A percentile compares a stretch with the other conserved stretches of the same genome.
Conservation (phyloP, 2,888 invertebrate genomes). For the Tyria jacobaeae region DNA sequence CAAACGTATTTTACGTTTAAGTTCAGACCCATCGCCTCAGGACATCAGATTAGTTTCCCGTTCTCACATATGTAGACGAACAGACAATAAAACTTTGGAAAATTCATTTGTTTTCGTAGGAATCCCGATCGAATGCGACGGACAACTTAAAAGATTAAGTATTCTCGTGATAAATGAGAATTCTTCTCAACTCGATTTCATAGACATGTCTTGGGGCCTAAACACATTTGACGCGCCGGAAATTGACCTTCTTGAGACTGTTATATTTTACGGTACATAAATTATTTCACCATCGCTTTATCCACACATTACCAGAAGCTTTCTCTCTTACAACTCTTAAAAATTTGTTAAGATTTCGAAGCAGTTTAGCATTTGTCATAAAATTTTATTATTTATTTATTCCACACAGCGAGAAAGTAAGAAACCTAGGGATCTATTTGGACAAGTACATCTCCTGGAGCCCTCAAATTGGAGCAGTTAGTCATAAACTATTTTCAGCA, state of each 20-base stretch:
- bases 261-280: neutral
- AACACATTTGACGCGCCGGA: neutral
- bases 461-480: no score
- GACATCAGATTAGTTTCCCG: slow-evolving; percentile 7
- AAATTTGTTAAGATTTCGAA: no score
- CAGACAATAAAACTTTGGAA: neutral
- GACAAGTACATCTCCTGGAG: no score
- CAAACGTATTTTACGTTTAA: slow-evolving; percentile 1
- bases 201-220: neutral
- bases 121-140: slow-evolving; percentile 35
- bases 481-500: no score
- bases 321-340: no score
- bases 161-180: slow-evolving; percentile 60
- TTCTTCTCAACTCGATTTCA: slow-evolving; percentile 44
- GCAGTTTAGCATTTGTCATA: no score
- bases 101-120: slow-evolving; percentile 18
- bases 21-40: neutral
- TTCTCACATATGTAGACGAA: neutral
- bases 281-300: neutral
- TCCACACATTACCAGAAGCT: neutral
- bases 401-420: no score
- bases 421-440: no score
- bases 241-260: neutral
- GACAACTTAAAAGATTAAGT: slow-evolving; percentile 61
- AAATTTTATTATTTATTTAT: no score